Evolutionary conservation across 2,113 vertebrate species (phyloP).

Genomic region (Tragulus kanchil): DNA sequence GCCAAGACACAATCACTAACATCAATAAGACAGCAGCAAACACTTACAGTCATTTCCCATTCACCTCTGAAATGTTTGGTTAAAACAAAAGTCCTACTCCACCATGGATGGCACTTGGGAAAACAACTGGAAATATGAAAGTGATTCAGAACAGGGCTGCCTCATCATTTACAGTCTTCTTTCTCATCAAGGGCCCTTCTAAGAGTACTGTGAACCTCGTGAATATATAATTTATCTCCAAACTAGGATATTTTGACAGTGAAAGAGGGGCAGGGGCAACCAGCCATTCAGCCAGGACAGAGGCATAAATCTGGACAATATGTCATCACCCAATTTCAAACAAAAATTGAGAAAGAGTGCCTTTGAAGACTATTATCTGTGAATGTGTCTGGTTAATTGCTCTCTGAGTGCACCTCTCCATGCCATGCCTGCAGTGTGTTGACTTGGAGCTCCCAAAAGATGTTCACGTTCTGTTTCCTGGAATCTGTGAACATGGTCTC

Average conservation of each 20-base stretch:
- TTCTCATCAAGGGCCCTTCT: neutral
- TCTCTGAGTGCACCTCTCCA: neutral
- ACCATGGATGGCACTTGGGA: neutral
- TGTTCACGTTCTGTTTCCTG: neutral
- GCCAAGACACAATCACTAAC: neutral
- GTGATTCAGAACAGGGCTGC: neutral
- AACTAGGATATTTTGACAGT: neutral
- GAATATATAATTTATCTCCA: neutral
- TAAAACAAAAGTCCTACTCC: neutral
- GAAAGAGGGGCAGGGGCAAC: fast-evolving
- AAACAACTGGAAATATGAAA: neutral
- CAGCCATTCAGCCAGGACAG: neutral
- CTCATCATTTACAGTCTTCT: neutral
- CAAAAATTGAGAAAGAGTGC: neutral
- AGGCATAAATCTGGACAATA: neutral
- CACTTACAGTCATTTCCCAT: neutral
- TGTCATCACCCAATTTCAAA: neutral
- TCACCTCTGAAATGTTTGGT: neutral
- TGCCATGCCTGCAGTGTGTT: neutral
- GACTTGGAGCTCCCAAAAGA: neutral
- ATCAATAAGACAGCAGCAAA: neutral
- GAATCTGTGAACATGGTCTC: neutral
- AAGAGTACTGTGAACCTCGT: neutral
- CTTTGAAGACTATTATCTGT: neutral
- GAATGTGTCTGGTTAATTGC: neutral